Evolutionary conservation across 2,888 invertebrate genomes (phyloP), one percentile per base, ranked within the genome.

Genomic region (Phyllotreta cruciferae): DNA sequence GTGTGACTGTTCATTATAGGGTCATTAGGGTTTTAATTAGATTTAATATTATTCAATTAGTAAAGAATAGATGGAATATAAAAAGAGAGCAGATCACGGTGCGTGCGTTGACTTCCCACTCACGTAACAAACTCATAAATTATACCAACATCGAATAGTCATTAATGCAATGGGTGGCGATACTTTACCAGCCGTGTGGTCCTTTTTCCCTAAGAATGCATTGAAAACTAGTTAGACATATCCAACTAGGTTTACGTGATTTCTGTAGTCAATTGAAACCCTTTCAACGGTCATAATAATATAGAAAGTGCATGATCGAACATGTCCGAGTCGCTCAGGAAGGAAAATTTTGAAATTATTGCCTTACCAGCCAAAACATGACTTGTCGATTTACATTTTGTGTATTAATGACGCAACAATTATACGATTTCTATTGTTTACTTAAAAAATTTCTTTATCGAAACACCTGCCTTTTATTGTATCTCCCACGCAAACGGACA

Each of bases 91-190:
- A 76, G 71, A 74, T 69, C 73, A 71, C 70, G 66, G 71, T 73
- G 69, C 66, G 63, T 65, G 72, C 74, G 72, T 75, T 77, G 67
- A 70, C 76, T 75, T 75, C 77, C 77, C 78, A 77, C 77, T 76
- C 77, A 74, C 75, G 74, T 74, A 70, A 71, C 68, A 70, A 70
- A 72, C 73, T 74, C 77, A 79, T 80, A 80, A 80, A 80, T 80
- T 80, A 80, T 79, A 75, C 73, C 75, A 78, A 80, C 79, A 80
- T 80, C 79, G 79, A 80, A 79, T 77, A 77, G 79, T 80, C 80
- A 80, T 80, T 80, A 80, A 80, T 77, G 77, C 74, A 71, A 75
- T 77, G 79, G 78, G 79, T 78, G 78, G 79, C 75, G 73, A 73
- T 66, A 66, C 35, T 62, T 37, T 64, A 64, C 66, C 66, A 63